Base-by-base conservation (phyloP, 2,888 invertebrate genomes). In the Neria commutata region DNA sequence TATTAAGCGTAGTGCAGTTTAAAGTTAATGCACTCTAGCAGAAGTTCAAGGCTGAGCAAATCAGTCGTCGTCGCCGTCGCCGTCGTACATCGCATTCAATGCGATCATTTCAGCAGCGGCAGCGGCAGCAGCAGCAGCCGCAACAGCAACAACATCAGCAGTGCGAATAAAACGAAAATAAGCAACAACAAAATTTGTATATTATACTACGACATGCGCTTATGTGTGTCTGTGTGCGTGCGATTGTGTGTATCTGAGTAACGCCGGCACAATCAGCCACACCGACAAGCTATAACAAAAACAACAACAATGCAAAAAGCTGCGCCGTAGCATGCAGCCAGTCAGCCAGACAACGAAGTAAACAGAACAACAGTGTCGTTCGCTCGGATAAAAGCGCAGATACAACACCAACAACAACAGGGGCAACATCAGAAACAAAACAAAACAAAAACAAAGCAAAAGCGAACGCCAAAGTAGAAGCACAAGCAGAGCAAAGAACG, bases 41-140 rank as follows among this genome's bases (percentile, higher is more conserved):
- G 79, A 79, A 79, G 79, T 79, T 79, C 79, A 79, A 79, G 79
- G 79, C 79, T 79, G 77, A 75, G 72, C 76, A 76, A 77, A 76
- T 76, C 76, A 74, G 76, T 76, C 74, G 76, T 59, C 56, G 60
- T 62, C 63, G 60, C 62, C 25, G 33, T 49, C 49, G 17, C 40
- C 40, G 40, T 50, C 61, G 62, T 63, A 63, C 26, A 26, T 26
- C 61, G 47, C 56, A 63, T 68, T 62, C 67, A 73, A 67, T 65
- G 67, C 67, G 69, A 66, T 69, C 62, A 67, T 68, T 69, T 69
- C 58, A 60, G 61, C 59, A 63, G 65, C 66, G 63, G 49, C 54
- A n/a, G n/a, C n/a, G n/a, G n/a, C n/a, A 29, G 11, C 21, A 19
- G 37, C 47, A 58, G 17, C 24, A 42, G 5, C 49, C n/a, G 54